Conservation (phyloP, 1,140 invertebrate genomes). For the Solenopsis invicta region DNA sequence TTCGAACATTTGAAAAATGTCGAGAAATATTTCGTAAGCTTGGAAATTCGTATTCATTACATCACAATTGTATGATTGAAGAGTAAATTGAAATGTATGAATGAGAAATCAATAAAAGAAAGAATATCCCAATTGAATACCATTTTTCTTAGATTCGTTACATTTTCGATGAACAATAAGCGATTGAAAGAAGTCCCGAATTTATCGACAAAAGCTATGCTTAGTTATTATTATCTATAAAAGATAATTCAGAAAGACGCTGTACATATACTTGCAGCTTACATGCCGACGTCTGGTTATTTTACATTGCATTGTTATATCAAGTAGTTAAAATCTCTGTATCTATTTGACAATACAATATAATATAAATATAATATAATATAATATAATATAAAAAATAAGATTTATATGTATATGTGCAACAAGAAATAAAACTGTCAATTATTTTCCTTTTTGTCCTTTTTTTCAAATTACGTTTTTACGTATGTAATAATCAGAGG, state of each 20-base stretch:
- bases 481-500: no score
- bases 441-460: no score
- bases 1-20: neutral
- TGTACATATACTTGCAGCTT: neutral
- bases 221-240: neutral
- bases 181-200: neutral
- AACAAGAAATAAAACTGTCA: no score
- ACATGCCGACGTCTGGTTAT: neutral
- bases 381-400: no score
- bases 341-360: no score
- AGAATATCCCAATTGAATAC: neutral
- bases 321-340: no score
- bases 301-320: neutral
- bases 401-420: no score
- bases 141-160: neutral
- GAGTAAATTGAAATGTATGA: neutral
- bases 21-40: neutral
- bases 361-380: no score
- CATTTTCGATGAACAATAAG: neutral
- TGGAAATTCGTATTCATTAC: neutral
- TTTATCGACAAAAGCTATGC: neutral
- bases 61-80: neutral
- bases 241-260: neutral
- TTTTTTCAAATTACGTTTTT: no score
- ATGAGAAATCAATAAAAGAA: neutral